Evolutionary conservation across 2,888 invertebrate genomes (phyloP), one percentile per base, ranked within the genome.

Genomic region (Lasius fuliginosus): DNA sequence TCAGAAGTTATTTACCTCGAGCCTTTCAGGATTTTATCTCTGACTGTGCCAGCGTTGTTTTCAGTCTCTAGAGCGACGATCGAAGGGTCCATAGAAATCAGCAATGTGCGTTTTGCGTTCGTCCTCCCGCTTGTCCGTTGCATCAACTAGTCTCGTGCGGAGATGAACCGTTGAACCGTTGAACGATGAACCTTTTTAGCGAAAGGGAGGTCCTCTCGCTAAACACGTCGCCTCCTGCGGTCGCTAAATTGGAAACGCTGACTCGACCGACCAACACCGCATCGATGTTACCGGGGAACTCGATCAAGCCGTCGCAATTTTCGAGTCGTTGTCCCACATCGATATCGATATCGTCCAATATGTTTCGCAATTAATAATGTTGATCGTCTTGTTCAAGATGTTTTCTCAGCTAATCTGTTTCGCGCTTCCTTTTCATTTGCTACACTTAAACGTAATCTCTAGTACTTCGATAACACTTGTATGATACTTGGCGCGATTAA

Each of bases 281-380:
- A 88, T 88, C 85, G 88, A 88, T 85, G 86, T 88, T 88, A 88
- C 88, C 76, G 71, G 56, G 40, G 46, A 81, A 84, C 53, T 82
- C 84, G 33, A 75, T 69, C 69, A 58, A 49, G 75, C 60, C 74
- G 84, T 73, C 71, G 73, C 42, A 85, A 46, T 83, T 83, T 85
- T 85, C 71, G 65, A 83, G 15, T 9, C 46, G 46, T 40, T 18
- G 58, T 42, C 62, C n/a, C 46, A 40, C 42, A 30, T 33, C 62
- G 27, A 58, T 84, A 73, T 62, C 64, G 68, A 64, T 84, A 53
- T 42, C 40, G n/a, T 9, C 46, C 6, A 12, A 77, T 40, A 30
- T n/a, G 8, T 40, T 68, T 53, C 33, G 64, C 18, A 18, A 65
- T 23, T 23, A 23, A 23, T 27, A 27, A 40, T 33, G 6, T 23